These are phyloP conservation scores for Morone saxatilis DNA, from an alignment of 2,113 vertebrate genomes.

Conservation along the genomic window DNA sequence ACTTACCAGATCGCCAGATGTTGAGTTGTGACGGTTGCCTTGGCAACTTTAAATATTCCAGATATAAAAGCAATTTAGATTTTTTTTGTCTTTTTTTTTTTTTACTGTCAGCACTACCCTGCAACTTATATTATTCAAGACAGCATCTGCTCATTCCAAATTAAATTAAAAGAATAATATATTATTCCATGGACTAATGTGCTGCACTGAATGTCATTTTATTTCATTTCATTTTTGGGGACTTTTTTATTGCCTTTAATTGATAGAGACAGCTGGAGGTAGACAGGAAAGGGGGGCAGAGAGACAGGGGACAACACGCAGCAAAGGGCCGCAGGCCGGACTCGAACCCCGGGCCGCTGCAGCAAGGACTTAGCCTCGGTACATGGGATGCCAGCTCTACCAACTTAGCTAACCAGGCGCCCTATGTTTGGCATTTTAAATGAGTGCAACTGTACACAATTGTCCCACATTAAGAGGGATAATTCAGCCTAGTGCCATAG, in stretches of 20 bases:
- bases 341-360: too few relatives aligned
- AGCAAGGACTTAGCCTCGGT: too few relatives aligned
- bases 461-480: background rate
- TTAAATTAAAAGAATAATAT: background rate
- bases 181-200: background rate
- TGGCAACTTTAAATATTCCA: constrained; percentile 42
- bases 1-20: constrained; percentile 26
- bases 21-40: constrained; percentile 44
- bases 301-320: too few relatives aligned
- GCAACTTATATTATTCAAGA: constrained; percentile 20
- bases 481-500: too few relatives aligned
- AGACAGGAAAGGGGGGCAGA: too few relatives aligned
- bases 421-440: background rate
- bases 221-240: too few relatives aligned
- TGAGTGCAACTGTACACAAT: background rate
- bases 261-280: too few relatives aligned
- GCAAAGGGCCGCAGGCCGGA: too few relatives aligned
- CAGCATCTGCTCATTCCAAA: constrained; percentile 19
- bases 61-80: constrained; percentile 35
- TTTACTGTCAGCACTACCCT: background rate
- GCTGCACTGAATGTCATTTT: background rate
- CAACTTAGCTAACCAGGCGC: too few relatives aligned
- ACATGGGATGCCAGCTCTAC: too few relatives aligned
- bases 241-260: too few relatives aligned
- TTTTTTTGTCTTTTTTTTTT: background rate